Evolutionary conservation across 2,888 invertebrate species (phyloP).

Genomic region (Cerastis leucographa): DNA sequence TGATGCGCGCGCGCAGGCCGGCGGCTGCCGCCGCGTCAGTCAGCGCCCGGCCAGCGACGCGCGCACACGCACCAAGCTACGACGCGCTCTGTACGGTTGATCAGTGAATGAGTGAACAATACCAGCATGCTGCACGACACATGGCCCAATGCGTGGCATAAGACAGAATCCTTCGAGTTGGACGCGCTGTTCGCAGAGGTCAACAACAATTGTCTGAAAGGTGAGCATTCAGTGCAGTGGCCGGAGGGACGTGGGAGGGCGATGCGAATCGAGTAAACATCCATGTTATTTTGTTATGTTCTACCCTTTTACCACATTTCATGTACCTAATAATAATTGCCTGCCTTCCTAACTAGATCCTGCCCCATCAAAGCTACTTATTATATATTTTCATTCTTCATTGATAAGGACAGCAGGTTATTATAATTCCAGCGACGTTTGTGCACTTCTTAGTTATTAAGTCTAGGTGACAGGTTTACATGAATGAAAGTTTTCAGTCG

Average conservation of each 20-base stretch:
- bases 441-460: neutral
- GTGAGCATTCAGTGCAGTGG: constrained; percentile 68
- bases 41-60: constrained; percentile 62
- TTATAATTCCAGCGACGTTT: neutral
- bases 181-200: constrained; percentile 85
- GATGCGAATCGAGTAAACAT: constrained; percentile 10
- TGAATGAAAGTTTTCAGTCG: constrained; percentile 8
- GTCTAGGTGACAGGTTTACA: neutral
- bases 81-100: constrained; percentile 14
- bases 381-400: neutral
- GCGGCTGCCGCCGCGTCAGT: constrained; percentile 60
- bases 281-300: constrained; percentile 7
- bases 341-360: neutral
- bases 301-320: constrained; percentile 4
- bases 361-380: neutral
- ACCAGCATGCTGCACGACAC: constrained; percentile 84
- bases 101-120: constrained; percentile 60
- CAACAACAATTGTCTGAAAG: constrained; percentile 84
- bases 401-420: neutral
- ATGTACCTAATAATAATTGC: neutral
- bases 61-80: constrained; percentile 65
- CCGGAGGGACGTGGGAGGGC: neutral
- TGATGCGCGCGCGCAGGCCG: constrained; percentile 62
- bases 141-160: constrained; percentile 79
- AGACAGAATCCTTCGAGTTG: constrained; percentile 80